phyloP scores from a whole-genome alignment of 2,113 vertebrate species.

The Motacilla alba region DNA sequence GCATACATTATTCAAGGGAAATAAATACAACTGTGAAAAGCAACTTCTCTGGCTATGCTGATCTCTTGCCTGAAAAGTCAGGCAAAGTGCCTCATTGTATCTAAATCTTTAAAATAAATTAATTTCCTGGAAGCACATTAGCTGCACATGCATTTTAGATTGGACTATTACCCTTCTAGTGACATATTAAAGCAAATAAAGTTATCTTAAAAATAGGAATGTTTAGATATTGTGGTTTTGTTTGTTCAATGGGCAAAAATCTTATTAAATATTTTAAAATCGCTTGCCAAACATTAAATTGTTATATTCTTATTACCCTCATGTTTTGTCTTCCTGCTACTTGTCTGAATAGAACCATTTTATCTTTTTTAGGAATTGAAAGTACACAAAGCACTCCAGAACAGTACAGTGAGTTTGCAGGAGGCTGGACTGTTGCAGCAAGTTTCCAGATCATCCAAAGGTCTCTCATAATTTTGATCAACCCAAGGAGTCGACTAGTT shows the following conservation, averaged over 20 bases:
- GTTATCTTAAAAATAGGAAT: constrained; percentile 16
- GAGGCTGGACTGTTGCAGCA: not conserved
- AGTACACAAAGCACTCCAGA: not conserved
- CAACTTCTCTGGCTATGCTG: not conserved
- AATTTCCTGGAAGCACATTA: not conserved
- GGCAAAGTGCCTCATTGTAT: not conserved
- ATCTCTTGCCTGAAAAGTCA: not conserved
- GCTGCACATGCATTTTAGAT: not conserved
- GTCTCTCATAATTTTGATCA: not conserved
- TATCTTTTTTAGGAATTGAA: not conserved
- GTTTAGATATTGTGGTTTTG: not conserved
- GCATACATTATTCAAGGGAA: not conserved
- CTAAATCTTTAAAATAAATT: not conserved
- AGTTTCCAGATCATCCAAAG: not conserved
- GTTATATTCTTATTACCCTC: not conserved
- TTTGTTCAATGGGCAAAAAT: constrained; percentile 32
- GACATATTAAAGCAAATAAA: constrained; percentile 11
- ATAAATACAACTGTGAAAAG: not conserved
- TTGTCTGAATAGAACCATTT: constrained; percentile 16
- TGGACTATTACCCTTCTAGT: not conserved
- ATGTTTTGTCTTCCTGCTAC: not conserved
- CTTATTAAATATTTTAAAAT: constrained; percentile 34
- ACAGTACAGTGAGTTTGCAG: not conserved
- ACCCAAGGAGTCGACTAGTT: not conserved
- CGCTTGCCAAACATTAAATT: not conserved